A percentile compares a stretch with the other conserved stretches of the same genome.
Conservation (phyloP, 2,797 vertebrate species). For the Aselliscus stoliczkanus region DNA sequence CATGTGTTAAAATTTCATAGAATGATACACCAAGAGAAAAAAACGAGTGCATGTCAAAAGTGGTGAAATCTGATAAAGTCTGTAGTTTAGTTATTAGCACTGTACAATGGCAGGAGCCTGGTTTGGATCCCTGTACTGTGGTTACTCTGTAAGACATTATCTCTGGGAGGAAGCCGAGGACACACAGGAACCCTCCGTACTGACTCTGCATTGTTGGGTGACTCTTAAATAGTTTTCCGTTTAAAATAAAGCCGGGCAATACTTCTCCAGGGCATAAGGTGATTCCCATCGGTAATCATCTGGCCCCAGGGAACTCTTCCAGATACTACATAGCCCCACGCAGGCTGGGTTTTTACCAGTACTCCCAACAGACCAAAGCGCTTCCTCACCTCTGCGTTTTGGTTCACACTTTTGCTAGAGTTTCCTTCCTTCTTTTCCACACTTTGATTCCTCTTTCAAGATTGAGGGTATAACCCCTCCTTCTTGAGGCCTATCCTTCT, state of each 20-base stretch:
- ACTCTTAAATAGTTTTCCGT: neutral
- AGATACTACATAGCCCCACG: accelerated
- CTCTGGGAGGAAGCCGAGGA: no score
- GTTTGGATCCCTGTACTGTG: accelerated
- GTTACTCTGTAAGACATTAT: neutral
- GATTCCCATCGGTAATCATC: neutral
- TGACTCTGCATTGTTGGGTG: neutral
- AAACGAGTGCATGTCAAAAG: accelerated
- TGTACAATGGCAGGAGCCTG: accelerated
- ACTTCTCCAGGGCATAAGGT: neutral
- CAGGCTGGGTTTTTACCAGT: accelerated
- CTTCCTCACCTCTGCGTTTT: neutral
- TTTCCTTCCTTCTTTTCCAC: neutral
- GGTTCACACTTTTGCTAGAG: neutral
- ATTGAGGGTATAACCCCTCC: neutral
- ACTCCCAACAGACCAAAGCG: accelerated
- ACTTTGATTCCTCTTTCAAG: neutral
- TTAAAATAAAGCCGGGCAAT: neutral
- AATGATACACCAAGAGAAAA: neutral
- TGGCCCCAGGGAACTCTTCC: accelerated
- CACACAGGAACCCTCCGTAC: neutral
- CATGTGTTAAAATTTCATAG: neutral
- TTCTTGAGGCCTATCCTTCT: neutral
- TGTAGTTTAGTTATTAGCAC: neutral
- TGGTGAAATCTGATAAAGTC: neutral